Conservation (phyloP, 2,113 vertebrate species). For the Cyprinodon brontotheroides region DNA sequence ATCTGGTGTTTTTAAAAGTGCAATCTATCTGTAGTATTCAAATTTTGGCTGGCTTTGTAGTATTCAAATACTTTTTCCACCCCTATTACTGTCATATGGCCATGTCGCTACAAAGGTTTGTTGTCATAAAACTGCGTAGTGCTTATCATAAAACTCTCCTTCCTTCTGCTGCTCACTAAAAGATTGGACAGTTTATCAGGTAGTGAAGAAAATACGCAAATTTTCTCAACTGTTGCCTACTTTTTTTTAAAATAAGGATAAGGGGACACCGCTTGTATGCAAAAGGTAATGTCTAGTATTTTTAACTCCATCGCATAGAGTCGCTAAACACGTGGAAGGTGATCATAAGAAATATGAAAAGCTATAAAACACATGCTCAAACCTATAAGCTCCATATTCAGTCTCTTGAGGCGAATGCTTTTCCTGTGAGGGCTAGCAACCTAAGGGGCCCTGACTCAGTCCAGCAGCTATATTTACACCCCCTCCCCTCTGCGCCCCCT, state of each 20-base stretch:
- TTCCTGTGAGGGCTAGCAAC: slow-evolving; percentile 56
- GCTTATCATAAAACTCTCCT: slow-evolving; percentile 35
- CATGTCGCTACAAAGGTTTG: slow-evolving; percentile 34
- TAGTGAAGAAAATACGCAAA: slow-evolving; percentile 62
- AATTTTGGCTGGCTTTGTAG: slow-evolving; percentile 48
- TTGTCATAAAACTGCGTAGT: slow-evolving; percentile 32
- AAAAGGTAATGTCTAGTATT: slow-evolving; percentile 1
- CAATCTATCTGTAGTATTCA: slow-evolving; percentile 57
- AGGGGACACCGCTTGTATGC: background rate
- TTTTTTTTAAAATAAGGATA: background rate
- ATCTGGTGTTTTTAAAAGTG: slow-evolving; percentile 14
- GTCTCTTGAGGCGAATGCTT: slow-evolving; percentile 58
- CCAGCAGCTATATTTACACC: slow-evolving; percentile 72
- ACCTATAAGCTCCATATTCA: slow-evolving; percentile 30
- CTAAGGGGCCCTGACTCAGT: slow-evolving; percentile 59
- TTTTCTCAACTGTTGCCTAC: slow-evolving; percentile 56
- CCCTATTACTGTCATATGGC: slow-evolving; percentile 2
- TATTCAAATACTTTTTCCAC: slow-evolving; percentile 44
- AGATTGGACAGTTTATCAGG: slow-evolving; percentile 43
- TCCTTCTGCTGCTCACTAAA: slow-evolving; percentile 28
- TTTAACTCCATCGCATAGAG: background rate
- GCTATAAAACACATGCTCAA: background rate
- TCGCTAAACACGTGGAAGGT: background rate
- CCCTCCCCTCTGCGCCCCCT: slow-evolving; percentile 13
- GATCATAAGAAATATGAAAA: slow-evolving; percentile 3